Evolutionary conservation across 1,140 invertebrate genomes (phyloP).

Genomic region (Drosophila nebulosa): DNA sequence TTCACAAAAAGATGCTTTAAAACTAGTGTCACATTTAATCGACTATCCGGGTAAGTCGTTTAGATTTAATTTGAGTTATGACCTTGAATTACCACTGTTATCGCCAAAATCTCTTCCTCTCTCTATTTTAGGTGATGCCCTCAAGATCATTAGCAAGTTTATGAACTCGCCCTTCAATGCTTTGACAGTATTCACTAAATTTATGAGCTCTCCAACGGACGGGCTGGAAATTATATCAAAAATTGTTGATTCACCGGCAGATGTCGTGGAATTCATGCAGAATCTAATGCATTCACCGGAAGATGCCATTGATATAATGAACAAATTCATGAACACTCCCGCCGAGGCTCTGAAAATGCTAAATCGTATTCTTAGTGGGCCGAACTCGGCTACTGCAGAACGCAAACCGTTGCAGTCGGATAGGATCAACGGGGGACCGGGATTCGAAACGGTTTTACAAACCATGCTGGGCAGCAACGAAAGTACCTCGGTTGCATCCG

Average conservation of each 20-base stretch:
- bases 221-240: slow-evolving; percentile 80
- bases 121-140: slow-evolving; percentile 59
- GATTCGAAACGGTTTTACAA: slow-evolving; percentile 62
- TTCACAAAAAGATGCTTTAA: slow-evolving; percentile 76
- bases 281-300: slow-evolving; percentile 79
- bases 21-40: slow-evolving; percentile 76
- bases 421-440: slow-evolving; percentile 1
- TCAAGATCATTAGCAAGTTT: slow-evolving; percentile 80
- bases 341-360: slow-evolving; percentile 75
- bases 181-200: slow-evolving; percentile 80
- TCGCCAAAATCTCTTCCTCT: not conserved
- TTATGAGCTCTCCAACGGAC: slow-evolving; percentile 80
- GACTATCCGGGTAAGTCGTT: slow-evolving; percentile 64
- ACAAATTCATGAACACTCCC: slow-evolving; percentile 80
- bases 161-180: slow-evolving; percentile 81
- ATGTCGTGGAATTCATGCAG: slow-evolving; percentile 77
- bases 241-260: slow-evolving; percentile 76
- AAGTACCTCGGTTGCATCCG: slow-evolving; percentile 17
- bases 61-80: not conserved
- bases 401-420: slow-evolving; percentile 24
- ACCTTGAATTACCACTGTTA: not conserved
- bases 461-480: slow-evolving; percentile 50
- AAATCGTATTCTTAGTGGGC: slow-evolving; percentile 74
- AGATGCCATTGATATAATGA: slow-evolving; percentile 79
- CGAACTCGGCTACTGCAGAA: slow-evolving; percentile 33